Base-by-base conservation (phyloP, 2,113 vertebrate species). In the Microtus ochrogaster region DNA sequence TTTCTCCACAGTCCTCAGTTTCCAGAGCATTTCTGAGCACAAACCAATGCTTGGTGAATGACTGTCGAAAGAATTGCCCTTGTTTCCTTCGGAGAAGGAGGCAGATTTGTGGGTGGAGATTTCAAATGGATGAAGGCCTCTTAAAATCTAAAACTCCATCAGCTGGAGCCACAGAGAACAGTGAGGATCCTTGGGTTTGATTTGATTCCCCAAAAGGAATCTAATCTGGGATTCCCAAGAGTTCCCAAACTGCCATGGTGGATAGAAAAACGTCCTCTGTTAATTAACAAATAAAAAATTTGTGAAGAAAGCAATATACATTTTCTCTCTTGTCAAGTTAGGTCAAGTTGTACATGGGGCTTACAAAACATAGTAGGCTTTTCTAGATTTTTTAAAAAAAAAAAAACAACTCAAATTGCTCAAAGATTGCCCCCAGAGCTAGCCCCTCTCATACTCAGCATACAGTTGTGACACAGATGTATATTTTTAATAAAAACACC, bases 401-500 rank as follows among this genome's bases (percentile, higher is more conserved):
- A 68, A 33, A 58, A 90, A 68, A 39, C 49, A 79, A 73, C 1
- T 41, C 44, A 78, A 58, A 28, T 91, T 95, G 28, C 68, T 83
- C 61, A 63, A 49, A 26, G 83, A 5, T 52, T 94, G 36, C 1
- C 58, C 28, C 9, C 33, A 96, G 39, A 73, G 52, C 8, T 66
- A 92, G 49, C 41, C 36, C 84, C 12, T 88, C 12, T 44, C 8
- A 76, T 91, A 30, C 2, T 28, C 17, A 82, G 36, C 13, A 61
- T 84, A 84, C 3, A 72, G 41, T n/a, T 88, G 49, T 90, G 61
- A 92, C 39, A 61, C n/a, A 95, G 49, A 79, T 41, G 6, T 17
- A 55, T 89, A 89, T 81, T 94, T 92, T 96, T 72, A 93, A 88
- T 74, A 97, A 90, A 36, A 93, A 73, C 0, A 0, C n/a, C 28